Base-by-base conservation (phyloP, 2,888 invertebrate species). In the Oligia strigilis region DNA sequence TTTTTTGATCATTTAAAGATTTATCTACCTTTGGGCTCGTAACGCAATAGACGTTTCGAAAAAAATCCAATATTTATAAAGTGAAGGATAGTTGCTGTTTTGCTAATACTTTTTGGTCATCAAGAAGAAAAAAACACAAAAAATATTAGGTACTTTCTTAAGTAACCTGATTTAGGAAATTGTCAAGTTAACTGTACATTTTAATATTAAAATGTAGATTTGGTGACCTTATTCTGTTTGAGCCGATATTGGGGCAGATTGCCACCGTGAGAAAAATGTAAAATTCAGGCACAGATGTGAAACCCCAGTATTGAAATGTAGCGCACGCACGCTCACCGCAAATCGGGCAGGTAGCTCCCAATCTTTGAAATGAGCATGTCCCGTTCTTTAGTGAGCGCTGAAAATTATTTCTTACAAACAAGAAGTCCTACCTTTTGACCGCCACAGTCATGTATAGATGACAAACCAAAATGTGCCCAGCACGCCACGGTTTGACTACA, bases 321-420 rank as follows among this genome's bases (percentile, higher is more conserved):
- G 55, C 60, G 46, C 89, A 87, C 85, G 85, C 65, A 75, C 75
- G 77, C 71, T 80, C 23, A 71, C 43, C 60, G 66, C 79, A 60
- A 87, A 84, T 89, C 77, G 72, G 80, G 84, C 80, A 75, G 72
- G 77, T 87, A 52, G 55, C 74, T 87, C 19, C 74, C 49, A 77
- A 87, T 72, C 70, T 80, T 77, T 60, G 75, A 70, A 69, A 82
- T 60, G 40, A 46, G 74, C 65, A 71, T 55, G 69, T 75, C 55
- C 11, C 66, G 49, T 72, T 67, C 65, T 64, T 29, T 69, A 23
- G 46, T 69, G 29, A 66, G 72, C 73, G 55, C 36, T 66, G 43
- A 55, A 75, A 74, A 66, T 67, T 58, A 14, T 69, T 78, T 23
- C 14, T 46, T 36, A 14, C 14, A 4, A 5, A 49, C 13, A 49